Base-by-base conservation (phyloP, 2,888 invertebrate species). In the Plagiodera versicolora region DNA sequence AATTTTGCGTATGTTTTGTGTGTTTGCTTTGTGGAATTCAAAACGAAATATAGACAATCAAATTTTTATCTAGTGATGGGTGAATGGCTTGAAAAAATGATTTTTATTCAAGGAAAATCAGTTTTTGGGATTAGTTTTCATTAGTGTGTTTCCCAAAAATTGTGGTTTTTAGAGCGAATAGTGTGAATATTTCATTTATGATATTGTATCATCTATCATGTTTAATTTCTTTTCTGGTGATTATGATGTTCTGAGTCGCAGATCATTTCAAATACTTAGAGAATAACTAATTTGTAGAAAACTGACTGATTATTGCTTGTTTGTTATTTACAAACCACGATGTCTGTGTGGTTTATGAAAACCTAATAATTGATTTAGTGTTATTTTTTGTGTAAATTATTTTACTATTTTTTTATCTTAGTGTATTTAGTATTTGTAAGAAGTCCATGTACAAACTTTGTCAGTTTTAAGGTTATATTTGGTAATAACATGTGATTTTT, bases 391-490 rank as follows among this genome's bases (percentile, higher is more conserved):
- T 70, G 66, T 70, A 70, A 44, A 67, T 61, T 67, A 65, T 61
- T 59, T 68, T 68, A 64, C 64, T 64, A 65, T 59, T 65, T 61
- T 65, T 70, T 61, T 65, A 68, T 54, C 60, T 66, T 67, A 67
- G 52, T 66, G 58, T 70, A 66, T 58, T 14, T 62, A 65, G 64
- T 67, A 67, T 66, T 57, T 62, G 64, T 67, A 67, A 67, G 68
- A 72, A 73, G 70, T 69, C 65, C 67, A 71, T 75, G 75, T 75
- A 75, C 75, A 75, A 75, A 75, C 68, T 71, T 69, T 70, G 70
- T 72, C 73, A 73, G 71, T 61, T 60, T 68, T 71, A 71, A 69
- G 69, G 64, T 66, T 67, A 71, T 65, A 69, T 68, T 71, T 68
- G 66, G 68, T 69, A 72, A 71, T 71, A 69, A 71, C 71, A 65